Percentiles rank a stretch among this genome's conserved stretches.
phyloP scores from a whole-genome alignment of 2,797 vertebrate species.

The Adelosebastes latens region DNA sequence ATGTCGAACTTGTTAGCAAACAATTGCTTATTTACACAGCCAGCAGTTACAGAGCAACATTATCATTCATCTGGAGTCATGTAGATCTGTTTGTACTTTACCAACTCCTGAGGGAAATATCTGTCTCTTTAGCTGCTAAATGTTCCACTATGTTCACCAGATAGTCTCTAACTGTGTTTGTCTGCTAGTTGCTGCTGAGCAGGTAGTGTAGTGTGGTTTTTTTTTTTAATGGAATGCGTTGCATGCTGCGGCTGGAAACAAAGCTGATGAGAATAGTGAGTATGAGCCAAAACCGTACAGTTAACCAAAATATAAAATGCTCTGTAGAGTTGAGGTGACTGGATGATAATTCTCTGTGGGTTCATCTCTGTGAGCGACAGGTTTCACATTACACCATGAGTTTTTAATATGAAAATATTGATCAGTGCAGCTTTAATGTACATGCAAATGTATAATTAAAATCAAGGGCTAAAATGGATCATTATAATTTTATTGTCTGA shows the following conservation, averaged over 20 bases:
- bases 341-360: neutral
- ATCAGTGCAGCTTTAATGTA: neutral
- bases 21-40: too few relatives aligned
- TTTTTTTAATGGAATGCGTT: neutral
- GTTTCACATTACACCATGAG: neutral
- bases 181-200: too few relatives aligned
- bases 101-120: too few relatives aligned
- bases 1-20: too few relatives aligned
- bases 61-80: too few relatives aligned
- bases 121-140: too few relatives aligned
- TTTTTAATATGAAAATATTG: neutral
- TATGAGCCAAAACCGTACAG: neutral
- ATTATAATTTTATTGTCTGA: neutral
- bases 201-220: neutral
- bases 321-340: neutral
- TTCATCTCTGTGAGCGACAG: neutral
- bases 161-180: too few relatives aligned
- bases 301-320: neutral
- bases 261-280: neutral
- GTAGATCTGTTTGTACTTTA: too few relatives aligned
- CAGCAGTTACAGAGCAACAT: too few relatives aligned
- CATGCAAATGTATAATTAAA: neutral
- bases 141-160: too few relatives aligned
- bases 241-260: neutral
- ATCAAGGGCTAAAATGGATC: too few relatives aligned